Evolutionary conservation across 1,140 invertebrate species (phyloP), one percentile per base, ranked within the genome.

Genomic region (Zophobas morio): DNA sequence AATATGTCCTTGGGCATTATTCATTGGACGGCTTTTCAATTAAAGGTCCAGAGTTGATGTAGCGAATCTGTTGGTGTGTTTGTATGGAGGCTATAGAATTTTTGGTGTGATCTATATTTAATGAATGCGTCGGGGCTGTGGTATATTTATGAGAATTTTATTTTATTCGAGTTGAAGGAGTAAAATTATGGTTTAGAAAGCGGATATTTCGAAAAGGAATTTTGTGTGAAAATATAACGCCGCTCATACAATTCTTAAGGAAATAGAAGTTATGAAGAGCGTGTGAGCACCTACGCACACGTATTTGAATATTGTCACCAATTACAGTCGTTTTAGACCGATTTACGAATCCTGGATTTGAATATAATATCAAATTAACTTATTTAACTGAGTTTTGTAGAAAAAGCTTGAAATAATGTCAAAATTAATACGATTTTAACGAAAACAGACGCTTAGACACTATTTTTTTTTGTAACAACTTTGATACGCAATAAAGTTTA

Each of bases 221-320:
- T 42, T 66, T 66, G 39, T 66, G 60, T 40, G 37, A 66, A 66
- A 66, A 66, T 66, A 66, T 60, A 54, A 54, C 53, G 53, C 32
- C 53, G 53, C 20, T 20, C 20, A 20, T 20, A 20, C 20, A 20
- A 20, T 20, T 20, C 20, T 20, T 20, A 20, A 20, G 20, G 20
- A 20, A 20, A 20, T 20, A 20, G 20, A 20, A 20, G 20, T 20
- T 20, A 20, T 20, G 20, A 20, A 20, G 20, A 20, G 20, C 20
- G 20, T 20, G 20, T 20, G 20, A 20, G 20, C 20, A 20, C 20
- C 20, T 20, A 20, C 20, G 20, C 20, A 20, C 20, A 20, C 20
- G 20, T 20, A 20, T 20, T 20, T 20, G 20, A 20, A 20, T 20
- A 20, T 20, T 20, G 20, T 20, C 20, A 20, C 20, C 20, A 20